Evolutionary conservation across 2,113 vertebrate species (phyloP).

Genomic region (Odontophorus gujanensis): DNA sequence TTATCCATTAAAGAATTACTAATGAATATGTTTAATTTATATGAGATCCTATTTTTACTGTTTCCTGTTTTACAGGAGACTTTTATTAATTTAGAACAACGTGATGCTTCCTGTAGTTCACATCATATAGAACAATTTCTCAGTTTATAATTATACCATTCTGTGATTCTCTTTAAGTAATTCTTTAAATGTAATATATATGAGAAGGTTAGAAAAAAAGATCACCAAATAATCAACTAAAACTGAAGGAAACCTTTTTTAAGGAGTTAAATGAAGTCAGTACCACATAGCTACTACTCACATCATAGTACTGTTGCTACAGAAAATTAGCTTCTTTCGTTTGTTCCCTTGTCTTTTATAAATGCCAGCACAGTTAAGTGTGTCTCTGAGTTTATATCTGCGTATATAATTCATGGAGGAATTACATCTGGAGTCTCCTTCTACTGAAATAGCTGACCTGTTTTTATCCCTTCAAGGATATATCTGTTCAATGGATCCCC

Average conservation of each 20-base stretch:
- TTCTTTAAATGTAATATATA: background rate
- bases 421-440: slow-evolving; percentile 41
- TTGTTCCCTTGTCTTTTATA: slow-evolving; percentile 17
- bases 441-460: slow-evolving; percentile 61
- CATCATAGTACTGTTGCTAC: background rate
- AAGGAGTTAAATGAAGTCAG: background rate
- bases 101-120: background rate
- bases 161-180: slow-evolving; percentile 12
- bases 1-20: background rate
- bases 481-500: background rate
- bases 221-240: background rate
- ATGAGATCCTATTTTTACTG: background rate
- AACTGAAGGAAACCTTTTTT: background rate
- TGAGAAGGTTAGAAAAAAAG: background rate
- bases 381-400: background rate
- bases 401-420: slow-evolving; percentile 59
- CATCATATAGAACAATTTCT: slow-evolving; percentile 12
- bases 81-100: slow-evolving; percentile 20
- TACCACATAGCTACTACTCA: background rate
- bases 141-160: background rate
- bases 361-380: background rate
- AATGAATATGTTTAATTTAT: background rate
- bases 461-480: slow-evolving; percentile 16
- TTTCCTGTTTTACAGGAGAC: background rate
- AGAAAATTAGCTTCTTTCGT: slow-evolving; percentile 4